Conservation (phyloP, 2,888 invertebrate species). For the Sinhomidia bicolor region DNA sequence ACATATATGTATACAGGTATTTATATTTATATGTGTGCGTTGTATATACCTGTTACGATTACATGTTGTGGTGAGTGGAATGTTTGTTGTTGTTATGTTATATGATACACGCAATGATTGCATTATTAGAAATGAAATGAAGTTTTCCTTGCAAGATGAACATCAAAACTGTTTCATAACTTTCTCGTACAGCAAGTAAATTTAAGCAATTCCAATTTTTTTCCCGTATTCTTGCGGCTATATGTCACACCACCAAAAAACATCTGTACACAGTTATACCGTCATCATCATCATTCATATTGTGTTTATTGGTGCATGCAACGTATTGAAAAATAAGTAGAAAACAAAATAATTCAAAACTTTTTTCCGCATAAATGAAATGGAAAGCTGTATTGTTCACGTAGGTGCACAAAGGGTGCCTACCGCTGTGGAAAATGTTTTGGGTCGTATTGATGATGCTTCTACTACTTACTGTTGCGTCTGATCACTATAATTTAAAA, state of each 20-base stretch:
- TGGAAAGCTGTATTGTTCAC: neutral
- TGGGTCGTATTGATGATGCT: neutral
- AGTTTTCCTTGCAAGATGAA: neutral
- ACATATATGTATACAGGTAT: too few relatives aligned
- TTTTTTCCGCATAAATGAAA: neutral
- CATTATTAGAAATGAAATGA: neutral
- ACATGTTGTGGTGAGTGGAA: neutral
- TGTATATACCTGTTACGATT: neutral
- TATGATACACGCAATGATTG: neutral
- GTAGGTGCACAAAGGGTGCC: too few relatives aligned
- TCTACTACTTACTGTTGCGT: neutral
- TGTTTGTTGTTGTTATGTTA: neutral
- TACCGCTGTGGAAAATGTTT: too few relatives aligned
- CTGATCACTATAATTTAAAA: slow-evolving; percentile 1
- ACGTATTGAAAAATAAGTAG: neutral
- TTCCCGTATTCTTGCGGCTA: too few relatives aligned
- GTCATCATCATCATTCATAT: neutral
- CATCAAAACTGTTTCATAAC: neutral
- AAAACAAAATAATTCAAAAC: neutral
- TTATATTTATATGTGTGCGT: too few relatives aligned
- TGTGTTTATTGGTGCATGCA: neutral
- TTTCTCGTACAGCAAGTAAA: neutral
- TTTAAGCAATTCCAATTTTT: too few relatives aligned
- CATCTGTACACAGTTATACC: too few relatives aligned
- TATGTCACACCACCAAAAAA: too few relatives aligned